These are phyloP conservation scores for Drosophila formosana DNA, from an alignment of 2,888 invertebrate species.

Conservation along the genomic window DNA sequence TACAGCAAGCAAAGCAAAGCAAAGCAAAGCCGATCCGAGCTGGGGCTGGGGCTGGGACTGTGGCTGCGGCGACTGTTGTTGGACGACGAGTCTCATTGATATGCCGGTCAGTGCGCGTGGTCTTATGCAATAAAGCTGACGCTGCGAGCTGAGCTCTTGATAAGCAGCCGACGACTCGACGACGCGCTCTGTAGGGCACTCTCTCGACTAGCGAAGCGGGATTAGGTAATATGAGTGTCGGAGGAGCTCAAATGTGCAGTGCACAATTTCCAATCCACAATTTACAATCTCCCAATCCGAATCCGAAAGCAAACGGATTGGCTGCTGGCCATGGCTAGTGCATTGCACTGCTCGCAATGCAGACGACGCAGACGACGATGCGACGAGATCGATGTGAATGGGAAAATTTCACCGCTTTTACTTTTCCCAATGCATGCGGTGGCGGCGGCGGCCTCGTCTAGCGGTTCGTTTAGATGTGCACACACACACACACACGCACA, in stretches of 20 bases:
- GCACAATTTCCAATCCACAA: slow-evolving; percentile 13
- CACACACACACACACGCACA: slow-evolving; percentile 1
- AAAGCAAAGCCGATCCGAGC: neutral
- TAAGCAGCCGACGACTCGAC: slow-evolving; percentile 10
- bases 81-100: slow-evolving; percentile 65
- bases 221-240: slow-evolving; percentile 56
- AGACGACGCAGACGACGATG: slow-evolving; percentile 49
- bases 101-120: slow-evolving; percentile 57
- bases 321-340: slow-evolving; percentile 62
- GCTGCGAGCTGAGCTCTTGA: slow-evolving; percentile 26
- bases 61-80: slow-evolving; percentile 11
- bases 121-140: slow-evolving; percentile 47
- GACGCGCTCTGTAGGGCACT: slow-evolving; percentile 48
- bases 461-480: slow-evolving; percentile 20
- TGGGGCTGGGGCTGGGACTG: neutral
- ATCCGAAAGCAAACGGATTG: slow-evolving; percentile 48
- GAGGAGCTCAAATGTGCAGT: slow-evolving; percentile 20
- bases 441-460: slow-evolving; percentile 15
- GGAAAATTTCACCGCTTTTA: slow-evolving; percentile 79
- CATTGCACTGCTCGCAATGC: slow-evolving; percentile 68
- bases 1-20: neutral
- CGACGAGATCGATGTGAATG: slow-evolving; percentile 75
- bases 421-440: slow-evolving; percentile 63
- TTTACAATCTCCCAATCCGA: slow-evolving; percentile 13
- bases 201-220: slow-evolving; percentile 20